Base-by-base conservation (phyloP, 2,113 vertebrate species). In the Dinomys branickii region DNA sequence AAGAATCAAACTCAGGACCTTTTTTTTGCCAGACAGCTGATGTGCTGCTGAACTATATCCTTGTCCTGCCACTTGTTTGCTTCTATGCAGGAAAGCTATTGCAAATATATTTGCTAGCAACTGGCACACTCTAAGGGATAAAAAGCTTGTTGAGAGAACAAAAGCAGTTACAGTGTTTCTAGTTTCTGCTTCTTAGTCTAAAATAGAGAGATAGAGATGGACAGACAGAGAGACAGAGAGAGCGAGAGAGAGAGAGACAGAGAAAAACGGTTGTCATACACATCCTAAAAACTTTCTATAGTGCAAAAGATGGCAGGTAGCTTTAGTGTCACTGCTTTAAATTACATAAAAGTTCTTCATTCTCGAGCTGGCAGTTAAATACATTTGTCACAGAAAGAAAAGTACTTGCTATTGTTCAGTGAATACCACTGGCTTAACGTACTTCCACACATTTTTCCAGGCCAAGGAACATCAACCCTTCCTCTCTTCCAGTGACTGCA, bases 261-360 rank as follows among this genome's bases (percentile, higher is more conserved):
- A 3, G 14, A 1, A 5, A 16, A 69, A n/a, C 20, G 13, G 6
- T 91, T 44, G 63, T 44, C 47, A 89, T 35, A 88, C 1, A 85
- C 6, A 44, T 69, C 71, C 38, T 90, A 86, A 90, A 91, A 85
- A 52, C 30, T 71, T 97, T 86, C 20, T 63, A 35, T 88, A 85
- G 94, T 65, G 30, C 13, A 82, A 77, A 54, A 87, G 33, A 83
- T 44, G 28, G 26, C 16, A 67, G 7, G 17, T 85, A 30, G 7
- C 11, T 63, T 85, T 47, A 63, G 13, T 41, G 33, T 54, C 65
- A 85, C 26, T 56, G 91, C 22, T n/a, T 28, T 88, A 30, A 58
- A 16, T 63, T 85, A 47, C 91, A 54, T 19, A 3, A 84, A 88
- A 94, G 2, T 16, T 85, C 86, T 91, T 95, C 47, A 67, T 59